Evolutionary conservation across 1,140 invertebrate genomes (phyloP).

Genomic region (Ladona fulva): DNA sequence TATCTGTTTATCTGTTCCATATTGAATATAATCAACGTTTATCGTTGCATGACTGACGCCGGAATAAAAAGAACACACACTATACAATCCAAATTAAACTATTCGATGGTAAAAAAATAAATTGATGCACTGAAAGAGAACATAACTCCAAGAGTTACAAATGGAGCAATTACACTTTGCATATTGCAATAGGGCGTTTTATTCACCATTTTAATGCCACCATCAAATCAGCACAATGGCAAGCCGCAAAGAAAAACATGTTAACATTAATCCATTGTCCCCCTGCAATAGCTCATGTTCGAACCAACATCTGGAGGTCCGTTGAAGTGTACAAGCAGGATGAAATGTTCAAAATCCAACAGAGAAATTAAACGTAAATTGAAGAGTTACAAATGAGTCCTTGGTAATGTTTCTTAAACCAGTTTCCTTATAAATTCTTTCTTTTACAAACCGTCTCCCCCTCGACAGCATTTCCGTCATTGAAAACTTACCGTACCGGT

Average conservation of each 20-base stretch:
- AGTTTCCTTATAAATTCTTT: conserved; percentile 4
- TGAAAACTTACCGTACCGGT: too few relatives aligned
- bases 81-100: conserved; percentile 10
- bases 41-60: too few relatives aligned
- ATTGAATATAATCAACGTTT: not conserved
- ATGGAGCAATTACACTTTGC: not conserved
- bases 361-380: conserved; percentile 10
- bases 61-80: conserved; percentile 9
- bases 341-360: conserved; percentile 4
- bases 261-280: not conserved
- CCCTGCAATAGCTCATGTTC: not conserved
- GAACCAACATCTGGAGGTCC: not conserved
- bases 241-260: not conserved
- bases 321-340: not conserved
- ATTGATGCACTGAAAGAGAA: not conserved
- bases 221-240: not conserved
- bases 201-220: not conserved
- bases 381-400: conserved; percentile 5
- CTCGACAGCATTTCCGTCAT: not conserved
- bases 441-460: conserved; percentile 3
- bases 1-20: not conserved
- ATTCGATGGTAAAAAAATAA: conserved; percentile 5
- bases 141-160: conserved; percentile 9
- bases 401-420: conserved; percentile 6
- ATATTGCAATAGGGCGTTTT: not conserved